Evolutionary conservation across 2,797 vertebrate species (phyloP), one percentile per base, ranked within the genome.

Genomic region (Paramormyrops hopkinsi): DNA sequence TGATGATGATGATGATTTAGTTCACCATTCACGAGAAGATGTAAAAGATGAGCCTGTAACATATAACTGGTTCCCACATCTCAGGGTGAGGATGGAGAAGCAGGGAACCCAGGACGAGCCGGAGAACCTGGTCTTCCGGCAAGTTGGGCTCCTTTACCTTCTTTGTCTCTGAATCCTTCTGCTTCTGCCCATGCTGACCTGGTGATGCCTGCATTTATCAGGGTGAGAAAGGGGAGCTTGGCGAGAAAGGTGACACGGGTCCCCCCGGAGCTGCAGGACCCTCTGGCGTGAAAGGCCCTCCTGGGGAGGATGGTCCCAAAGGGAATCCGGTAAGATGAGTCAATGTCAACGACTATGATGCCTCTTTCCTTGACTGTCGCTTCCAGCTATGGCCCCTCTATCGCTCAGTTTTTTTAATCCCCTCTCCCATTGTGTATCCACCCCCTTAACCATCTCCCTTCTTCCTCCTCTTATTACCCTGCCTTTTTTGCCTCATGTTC

Each of bases 281-380:
- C 59, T 94, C 96, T 0, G 98, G 98, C 88, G 91, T 96, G 88
- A 97, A 97, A 94, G 98, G 98, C 0, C 94, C 93, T 37, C 95
- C 97, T 0, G 98, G 98, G 90, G 97, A 99, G 54, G 98, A 99
- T 2, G 98, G 98, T 88, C 29, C 96, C 90, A 99, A 99, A 95
- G 98, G 98, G 93, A 96, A 92, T 82, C 82, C 94, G 90, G 98
- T 99, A 90, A 97, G 97, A 93, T 44, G 3, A 62, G 48, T 7
- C 33, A 79, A 79, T n/a, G 73, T 41, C 37, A 19, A 44, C 37
- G 69, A 41, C 73, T 79, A 37, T 73, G 65, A 33, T 7, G 25
- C 48, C 46, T 53, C 22, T 29, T 50, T 85, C 82, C 22, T 25
- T 25, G 19, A 44, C 44, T 22, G 12, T 87, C 2, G 2, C 29